phyloP scores from a whole-genome alignment of 2,797 vertebrate species.

The Martes flavigula region DNA sequence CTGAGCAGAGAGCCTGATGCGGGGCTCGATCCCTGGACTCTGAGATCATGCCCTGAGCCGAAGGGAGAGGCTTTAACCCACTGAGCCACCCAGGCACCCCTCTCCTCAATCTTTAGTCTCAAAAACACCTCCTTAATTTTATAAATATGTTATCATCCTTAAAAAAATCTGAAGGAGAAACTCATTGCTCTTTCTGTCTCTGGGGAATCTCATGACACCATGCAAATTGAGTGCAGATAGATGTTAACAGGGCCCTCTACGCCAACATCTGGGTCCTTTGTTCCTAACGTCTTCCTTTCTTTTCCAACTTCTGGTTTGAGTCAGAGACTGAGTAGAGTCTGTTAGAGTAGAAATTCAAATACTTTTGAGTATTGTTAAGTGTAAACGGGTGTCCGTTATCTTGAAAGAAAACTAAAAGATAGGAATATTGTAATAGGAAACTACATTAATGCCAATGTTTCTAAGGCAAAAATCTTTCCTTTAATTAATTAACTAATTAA shows the following conservation, averaged over 20 bases:
- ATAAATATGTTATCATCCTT: background rate
- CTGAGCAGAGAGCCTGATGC: too few relatives aligned
- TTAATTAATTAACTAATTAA: background rate
- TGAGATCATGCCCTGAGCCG: too few relatives aligned
- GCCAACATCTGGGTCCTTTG: background rate
- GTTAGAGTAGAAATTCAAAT: background rate
- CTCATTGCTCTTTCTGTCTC: background rate
- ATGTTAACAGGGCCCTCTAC: background rate
- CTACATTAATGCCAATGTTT: background rate
- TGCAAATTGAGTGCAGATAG: background rate
- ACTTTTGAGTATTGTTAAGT: background rate
- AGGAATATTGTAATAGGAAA: background rate
- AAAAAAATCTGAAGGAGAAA: background rate
- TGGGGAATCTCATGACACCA: background rate
- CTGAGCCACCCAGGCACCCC: too few relatives aligned
- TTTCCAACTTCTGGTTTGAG: background rate
- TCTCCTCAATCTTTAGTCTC: background rate
- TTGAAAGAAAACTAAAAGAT: background rate
- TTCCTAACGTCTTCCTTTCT: background rate
- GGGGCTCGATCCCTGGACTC: too few relatives aligned
- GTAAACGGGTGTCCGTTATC: background rate
- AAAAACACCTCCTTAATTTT: background rate
- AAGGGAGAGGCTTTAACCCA: too few relatives aligned
- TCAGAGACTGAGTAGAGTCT: background rate
- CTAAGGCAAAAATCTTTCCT: constrained; percentile 25